Base-by-base conservation (phyloP, 2,888 invertebrate species). In the Gnatocerus cornutus region DNA sequence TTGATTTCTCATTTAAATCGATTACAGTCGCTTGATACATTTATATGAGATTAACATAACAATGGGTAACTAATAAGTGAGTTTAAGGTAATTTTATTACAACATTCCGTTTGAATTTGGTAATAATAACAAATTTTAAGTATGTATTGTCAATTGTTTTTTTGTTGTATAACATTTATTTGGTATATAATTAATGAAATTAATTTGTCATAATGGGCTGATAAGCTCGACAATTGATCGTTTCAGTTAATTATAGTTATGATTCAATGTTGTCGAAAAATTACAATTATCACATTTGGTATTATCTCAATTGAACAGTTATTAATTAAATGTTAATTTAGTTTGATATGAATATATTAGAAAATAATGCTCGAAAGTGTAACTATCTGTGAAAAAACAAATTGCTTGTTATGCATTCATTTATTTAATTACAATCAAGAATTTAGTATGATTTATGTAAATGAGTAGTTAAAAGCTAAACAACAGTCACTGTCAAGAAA, bases 1-100 rank as follows among this genome's bases (percentile, higher is more conserved):
- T 58, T 58, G 58, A 58, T 58, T 58, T 58, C 27, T 14, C 41
- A 55, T 55, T 55, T 30, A 27, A 55, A 55, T 55, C 55, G 55
- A 55, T 55, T 55, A 30, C 12, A 9, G 33, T 53, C 16, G 53
- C 37, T 10, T 53, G 3, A 33, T 37, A 39, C 55, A 41, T 55
- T 41, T 12, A 41, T 5, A 41, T 33, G n/a, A 33, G n/a, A 33
- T 33, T 33, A 33, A n/a, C 33, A 33, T 33, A 33, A 33, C 33
- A 33, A 33, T 33, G 7, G n/a, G 1, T 7, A 33, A 6, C 21
- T 21, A 21, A 21, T 21, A 33, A 33, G 9, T 1, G 33, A n/a
- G 7, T 33, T 33, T 4, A 33, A 33, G 33, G 7, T n/a, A 33
- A 6, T 43, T 43, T 43, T 43, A n/a, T 43, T 43, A 2, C n/a